These are phyloP conservation scores for Platycheirus rosarum DNA, from an alignment of 2,888 invertebrate species.

Conservation along the genomic window DNA sequence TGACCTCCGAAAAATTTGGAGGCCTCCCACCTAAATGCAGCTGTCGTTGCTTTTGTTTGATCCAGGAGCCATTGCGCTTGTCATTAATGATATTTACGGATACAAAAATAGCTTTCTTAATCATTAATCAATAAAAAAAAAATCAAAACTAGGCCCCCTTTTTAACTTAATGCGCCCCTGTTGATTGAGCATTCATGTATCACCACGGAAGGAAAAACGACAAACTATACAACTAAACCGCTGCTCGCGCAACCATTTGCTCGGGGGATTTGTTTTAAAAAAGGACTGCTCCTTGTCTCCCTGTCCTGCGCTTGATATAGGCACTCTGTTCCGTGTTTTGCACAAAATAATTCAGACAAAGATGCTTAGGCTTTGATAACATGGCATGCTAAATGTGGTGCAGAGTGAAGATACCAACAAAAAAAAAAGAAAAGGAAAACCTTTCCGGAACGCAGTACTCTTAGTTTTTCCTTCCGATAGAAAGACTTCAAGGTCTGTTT, in stretches of 20 bases:
- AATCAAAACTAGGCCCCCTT: no score
- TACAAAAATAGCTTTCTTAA: no score
- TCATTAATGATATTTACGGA: no score
- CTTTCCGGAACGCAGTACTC: constrained; percentile 62
- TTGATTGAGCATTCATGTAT: constrained; percentile 55
- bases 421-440: constrained; percentile 34
- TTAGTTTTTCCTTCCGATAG: constrained; percentile 3
- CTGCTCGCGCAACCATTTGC: constrained; percentile 33
- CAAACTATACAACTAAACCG: no score
- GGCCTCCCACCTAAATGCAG: no score
- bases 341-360: constrained; percentile 67
- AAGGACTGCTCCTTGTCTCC: constrained; percentile 42
- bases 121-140: no score
- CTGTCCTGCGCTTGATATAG: not conserved
- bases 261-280: constrained; percentile 23
- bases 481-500: constrained; percentile 69
- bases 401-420: constrained; percentile 12
- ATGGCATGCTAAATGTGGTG: constrained; percentile 66
- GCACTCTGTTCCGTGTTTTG: constrained; percentile 49
- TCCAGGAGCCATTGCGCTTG: no score
- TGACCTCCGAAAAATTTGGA: no score
- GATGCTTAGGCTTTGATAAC: constrained; percentile 69
- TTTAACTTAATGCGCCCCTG: constrained; percentile 1
- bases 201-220: constrained; percentile 25
- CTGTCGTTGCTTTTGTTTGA: no score